These are phyloP conservation scores for Agrochola litura DNA, from an alignment of 2,888 invertebrate species.

Conservation along the genomic window DNA sequence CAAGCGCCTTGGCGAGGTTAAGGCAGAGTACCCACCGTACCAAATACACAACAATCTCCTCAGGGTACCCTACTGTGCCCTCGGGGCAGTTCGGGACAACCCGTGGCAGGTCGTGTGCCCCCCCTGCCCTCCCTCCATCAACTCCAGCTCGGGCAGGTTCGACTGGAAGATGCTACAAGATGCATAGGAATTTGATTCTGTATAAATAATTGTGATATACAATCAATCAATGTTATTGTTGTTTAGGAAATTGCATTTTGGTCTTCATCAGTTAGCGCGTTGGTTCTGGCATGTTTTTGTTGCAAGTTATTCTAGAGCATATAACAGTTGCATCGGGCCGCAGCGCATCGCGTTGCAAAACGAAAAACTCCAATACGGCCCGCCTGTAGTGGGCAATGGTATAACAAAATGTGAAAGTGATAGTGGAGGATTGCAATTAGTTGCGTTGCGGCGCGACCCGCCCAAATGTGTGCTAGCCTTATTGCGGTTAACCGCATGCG, in stretches of 20 bases:
- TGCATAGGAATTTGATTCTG: constrained; percentile 36
- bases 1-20: constrained; percentile 86
- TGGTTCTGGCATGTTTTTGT: background rate
- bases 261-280: constrained; percentile 4
- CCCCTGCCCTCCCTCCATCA: constrained; percentile 96
- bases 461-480: background rate
- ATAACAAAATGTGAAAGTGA: too few relatives aligned
- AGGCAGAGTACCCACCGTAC: constrained; percentile 90
- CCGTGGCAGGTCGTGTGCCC: constrained; percentile 94
- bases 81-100: constrained; percentile 91
- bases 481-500: too few relatives aligned
- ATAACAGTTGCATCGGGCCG: background rate
- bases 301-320: background rate
- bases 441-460: too few relatives aligned
- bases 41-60: constrained; percentile 93
- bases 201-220: constrained; percentile 35
- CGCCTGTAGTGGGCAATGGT: background rate
- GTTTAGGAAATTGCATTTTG: constrained; percentile 35
- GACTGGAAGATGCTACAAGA: constrained; percentile 92
- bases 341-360: background rate
- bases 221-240: constrained; percentile 22
- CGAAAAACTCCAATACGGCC: background rate
- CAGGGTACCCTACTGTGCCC: constrained; percentile 96
- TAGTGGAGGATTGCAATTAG: background rate
- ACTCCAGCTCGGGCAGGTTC: constrained; percentile 96